Percentiles rank a stretch among this genome's conserved stretches.
Evolutionary conservation across 2,888 invertebrate species (phyloP).

Genomic region (Morpho helenor): DNA sequence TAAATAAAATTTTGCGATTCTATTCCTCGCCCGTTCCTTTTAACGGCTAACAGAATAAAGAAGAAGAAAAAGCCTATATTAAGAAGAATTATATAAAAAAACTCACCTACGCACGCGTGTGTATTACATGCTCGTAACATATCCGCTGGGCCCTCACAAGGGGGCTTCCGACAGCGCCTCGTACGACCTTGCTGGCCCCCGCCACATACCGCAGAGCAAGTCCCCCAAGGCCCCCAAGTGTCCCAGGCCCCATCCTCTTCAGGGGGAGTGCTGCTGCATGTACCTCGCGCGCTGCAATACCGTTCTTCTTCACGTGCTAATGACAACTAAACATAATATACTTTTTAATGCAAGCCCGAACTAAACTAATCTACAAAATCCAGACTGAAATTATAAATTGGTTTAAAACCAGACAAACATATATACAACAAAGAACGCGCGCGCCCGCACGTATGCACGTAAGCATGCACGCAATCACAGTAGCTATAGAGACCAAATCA

Average conservation of each 20-base stretch:
- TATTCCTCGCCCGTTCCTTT: no score
- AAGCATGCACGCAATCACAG: no score
- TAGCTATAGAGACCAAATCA: no score
- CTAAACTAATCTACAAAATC: no score
- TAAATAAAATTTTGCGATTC: no score
- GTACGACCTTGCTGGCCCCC: slow-evolving; percentile 83
- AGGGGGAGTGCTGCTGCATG: slow-evolving; percentile 73
- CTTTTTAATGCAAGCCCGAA: no score
- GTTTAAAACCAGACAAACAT: no score
- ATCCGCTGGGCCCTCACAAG: slow-evolving; percentile 76
- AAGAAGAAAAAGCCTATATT: no score
- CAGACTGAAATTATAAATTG: no score
- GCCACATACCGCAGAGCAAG: slow-evolving; percentile 59
- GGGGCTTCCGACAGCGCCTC: slow-evolving; percentile 70
- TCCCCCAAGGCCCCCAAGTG: slow-evolving; percentile 57
- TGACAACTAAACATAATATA: slow-evolving; percentile 70
- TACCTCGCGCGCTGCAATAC: slow-evolving; percentile 84
- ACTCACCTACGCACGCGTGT: slow-evolving; percentile 82
- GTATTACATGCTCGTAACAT: slow-evolving; percentile 86
- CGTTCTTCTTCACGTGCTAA: slow-evolving; percentile 89
- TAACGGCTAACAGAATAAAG: no score
- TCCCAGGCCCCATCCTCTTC: slow-evolving; percentile 42
- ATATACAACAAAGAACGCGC: no score
- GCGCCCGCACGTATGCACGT: no score
- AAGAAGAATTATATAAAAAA: not conserved